Evolutionary conservation across 2,797 vertebrate genomes (phyloP), one percentile per base, ranked within the genome.

Genomic region (Poeciliopsis gracilis): DNA sequence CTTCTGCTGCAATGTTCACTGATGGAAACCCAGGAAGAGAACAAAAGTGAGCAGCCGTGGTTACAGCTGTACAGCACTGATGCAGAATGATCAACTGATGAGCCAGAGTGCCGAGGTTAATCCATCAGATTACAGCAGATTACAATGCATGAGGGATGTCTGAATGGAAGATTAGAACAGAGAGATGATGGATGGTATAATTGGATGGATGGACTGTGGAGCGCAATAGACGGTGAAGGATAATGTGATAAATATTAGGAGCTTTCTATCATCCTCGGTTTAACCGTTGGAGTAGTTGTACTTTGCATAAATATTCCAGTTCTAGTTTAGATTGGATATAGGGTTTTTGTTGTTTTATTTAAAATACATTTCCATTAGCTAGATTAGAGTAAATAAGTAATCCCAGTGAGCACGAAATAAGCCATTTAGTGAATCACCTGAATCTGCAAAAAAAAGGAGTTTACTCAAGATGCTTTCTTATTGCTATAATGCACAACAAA

Each of bases 91-190:
- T 87, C 73, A 66, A 36, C 83, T 83, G 86, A 93, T 90, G 88
- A 92, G 87, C 89, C 83, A 87, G 81, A 88, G 82, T 85, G 77
- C 79, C 77, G 79, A 90, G 88, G 91, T 94, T 95, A 94, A 94
- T 94, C 94, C 90, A 76, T 83, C 86, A 93, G 93, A 94, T 95
- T 94, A 94, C 90, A 90, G 86, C 89, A 92, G 92, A 94, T 93
- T 94, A 92, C 87, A 89, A 90, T 84, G 86, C 90, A 79, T 81
- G 57, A 33, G 84, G 87, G 92, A 89, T 43, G 82, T 80, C 81
- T 88, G 90, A 88, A 88, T 87, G 82, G 75, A 79, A 90, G 93
- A 91, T 92, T 90, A 91, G 77, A 76, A 76, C 55, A 59, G 66
- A 86, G 84, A 84, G 87, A 92, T 89, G 80, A 86, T 57, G 85